Conservation (phyloP, 23 tunicate species). For the Ciona savignyi region DNA sequence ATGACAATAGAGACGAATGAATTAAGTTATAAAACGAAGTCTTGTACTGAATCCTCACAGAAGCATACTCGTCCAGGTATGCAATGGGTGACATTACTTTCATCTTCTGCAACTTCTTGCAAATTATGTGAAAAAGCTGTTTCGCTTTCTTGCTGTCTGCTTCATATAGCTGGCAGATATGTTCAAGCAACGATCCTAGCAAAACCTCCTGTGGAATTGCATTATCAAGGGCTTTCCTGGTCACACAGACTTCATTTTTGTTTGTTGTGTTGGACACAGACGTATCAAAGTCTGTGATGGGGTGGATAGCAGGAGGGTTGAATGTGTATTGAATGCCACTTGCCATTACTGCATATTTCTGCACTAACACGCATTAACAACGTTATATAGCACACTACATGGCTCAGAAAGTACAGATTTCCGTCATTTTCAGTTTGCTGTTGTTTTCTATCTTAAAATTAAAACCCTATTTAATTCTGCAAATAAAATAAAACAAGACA, state of each 20-base stretch:
- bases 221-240: no score
- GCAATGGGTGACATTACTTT: slow-evolving; percentile 60
- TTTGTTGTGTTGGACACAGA: not conserved
- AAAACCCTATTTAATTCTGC: no score
- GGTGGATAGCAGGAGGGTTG: not conserved
- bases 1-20: slow-evolving; percentile 30
- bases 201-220: slow-evolving; percentile 38
- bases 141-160: slow-evolving; percentile 33
- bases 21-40: slow-evolving; percentile 49
- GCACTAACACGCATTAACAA: no score
- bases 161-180: slow-evolving; percentile 65
- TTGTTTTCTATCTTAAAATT: no score
- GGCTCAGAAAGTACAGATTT: no score
- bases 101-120: slow-evolving; percentile 41
- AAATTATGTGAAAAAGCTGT: slow-evolving; percentile 29
- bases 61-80: slow-evolving; percentile 66
- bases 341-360: no score
- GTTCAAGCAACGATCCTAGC: slow-evolving; percentile 74
- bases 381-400: no score
- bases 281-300: not conserved
- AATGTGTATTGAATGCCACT: not conserved
- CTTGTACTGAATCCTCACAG: slow-evolving; percentile 61
- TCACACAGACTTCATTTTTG: not conserved
- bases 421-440: no score
- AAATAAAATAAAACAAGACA: no score